phyloP scores from a whole-genome alignment of 2,888 invertebrate species.

The Taphrorychus bicolor region DNA sequence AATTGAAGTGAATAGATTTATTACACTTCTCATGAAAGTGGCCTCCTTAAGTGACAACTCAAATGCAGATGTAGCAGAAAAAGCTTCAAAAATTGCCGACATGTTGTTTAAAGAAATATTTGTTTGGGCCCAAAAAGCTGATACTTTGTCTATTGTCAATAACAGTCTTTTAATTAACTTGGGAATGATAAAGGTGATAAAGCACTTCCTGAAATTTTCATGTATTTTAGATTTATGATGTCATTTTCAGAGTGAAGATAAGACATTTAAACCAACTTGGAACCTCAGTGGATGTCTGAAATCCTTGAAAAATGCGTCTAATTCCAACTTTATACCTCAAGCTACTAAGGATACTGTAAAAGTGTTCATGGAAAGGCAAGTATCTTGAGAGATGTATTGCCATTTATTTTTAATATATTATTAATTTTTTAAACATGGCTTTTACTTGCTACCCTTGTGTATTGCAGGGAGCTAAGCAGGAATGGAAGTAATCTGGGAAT shows the following conservation, averaged over 20 bases:
- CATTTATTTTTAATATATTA: background rate
- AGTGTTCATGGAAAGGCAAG: constrained; percentile 62
- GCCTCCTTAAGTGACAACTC: constrained; percentile 65
- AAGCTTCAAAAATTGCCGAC: constrained; percentile 60
- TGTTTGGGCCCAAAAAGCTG: constrained; percentile 60
- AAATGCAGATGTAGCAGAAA: constrained; percentile 59
- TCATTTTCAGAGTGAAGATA: constrained; percentile 71
- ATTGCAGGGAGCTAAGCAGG: too few species aligned
- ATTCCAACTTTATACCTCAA: constrained; percentile 63
- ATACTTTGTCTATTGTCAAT: constrained; percentile 65
- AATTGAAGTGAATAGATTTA: constrained; percentile 55
- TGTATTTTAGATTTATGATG: too few species aligned
- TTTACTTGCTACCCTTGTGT: too few species aligned
- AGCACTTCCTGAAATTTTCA: too few species aligned
- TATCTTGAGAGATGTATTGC: too few species aligned
- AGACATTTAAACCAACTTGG: constrained; percentile 68
- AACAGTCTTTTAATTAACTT: constrained; percentile 72
- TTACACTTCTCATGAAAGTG: constrained; percentile 63
- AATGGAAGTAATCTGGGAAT: too few species aligned
- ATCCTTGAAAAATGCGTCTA: constrained; percentile 64
- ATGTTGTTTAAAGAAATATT: constrained; percentile 64
- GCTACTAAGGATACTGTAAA: constrained; percentile 62
- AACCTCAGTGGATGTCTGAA: constrained; percentile 68
- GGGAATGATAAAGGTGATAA: constrained; percentile 80
- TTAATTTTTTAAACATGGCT: too few species aligned